Base-by-base conservation (phyloP, 2,888 invertebrate genomes). In the Torymus texanus region DNA sequence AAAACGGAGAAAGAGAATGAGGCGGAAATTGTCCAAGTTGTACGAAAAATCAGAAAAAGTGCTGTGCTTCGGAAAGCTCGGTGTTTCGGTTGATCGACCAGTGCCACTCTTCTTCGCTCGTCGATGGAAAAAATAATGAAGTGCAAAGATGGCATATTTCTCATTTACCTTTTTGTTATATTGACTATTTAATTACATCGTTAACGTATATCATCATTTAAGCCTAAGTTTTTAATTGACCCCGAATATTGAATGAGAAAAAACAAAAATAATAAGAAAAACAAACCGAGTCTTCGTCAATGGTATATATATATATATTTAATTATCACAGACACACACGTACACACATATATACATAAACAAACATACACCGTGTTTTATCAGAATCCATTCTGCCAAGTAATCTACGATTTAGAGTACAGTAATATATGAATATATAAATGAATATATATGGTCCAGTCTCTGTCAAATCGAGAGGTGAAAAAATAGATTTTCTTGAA, bases 71-170 rank as follows among this genome's bases (percentile, higher is more conserved):
- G 82, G 81, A 41, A 41, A 84, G 83, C 83, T 87, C 84, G 84
- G 82, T 86, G 83, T 86, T 84, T 87, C 82, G 84, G 83, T 86
- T 85, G 83, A 85, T 84, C 81, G 59, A 55, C 41, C 63, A 72
- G 18, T 80, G 41, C 41, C 41, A 41, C 8, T 41, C 41, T 84
- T 85, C 84, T 85, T 85, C 82, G 83, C 41, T 41, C 78, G 83
- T 84, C 84, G 78, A 78, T 83, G 82, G 82, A n/a, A 71, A 62
- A 77, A 77, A 41, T 41, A 41, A 61, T 77, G 55, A 76, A 68
- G 68, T 81, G 73, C 76, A 74, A 81, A 78, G 62, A 65, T 81
- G 24, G 65, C 75, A 72, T 74, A 16, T 67, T 75, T 78, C 21
- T 75, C 78, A 78, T 75, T 81, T 75, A 76, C 62, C 56, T 72